Conservation (phyloP, 2,113 vertebrate genomes). For the Raja brachyura region DNA sequence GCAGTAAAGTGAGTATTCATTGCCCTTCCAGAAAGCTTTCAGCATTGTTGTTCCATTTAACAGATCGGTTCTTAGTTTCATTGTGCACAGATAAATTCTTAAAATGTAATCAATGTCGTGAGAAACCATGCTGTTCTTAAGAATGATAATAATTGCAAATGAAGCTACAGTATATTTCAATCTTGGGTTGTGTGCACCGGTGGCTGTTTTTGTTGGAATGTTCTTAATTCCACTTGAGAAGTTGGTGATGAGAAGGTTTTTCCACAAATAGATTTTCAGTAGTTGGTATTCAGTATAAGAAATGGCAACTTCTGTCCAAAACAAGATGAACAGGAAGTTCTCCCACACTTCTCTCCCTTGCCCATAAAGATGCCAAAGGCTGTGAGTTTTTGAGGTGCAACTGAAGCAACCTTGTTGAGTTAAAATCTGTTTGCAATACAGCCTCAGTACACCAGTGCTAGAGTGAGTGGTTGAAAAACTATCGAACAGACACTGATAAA, state of each 20-base stretch:
- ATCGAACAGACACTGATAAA: background rate
- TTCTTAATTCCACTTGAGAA: background rate
- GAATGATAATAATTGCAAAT: background rate
- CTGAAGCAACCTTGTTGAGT: background rate
- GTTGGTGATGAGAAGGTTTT: background rate
- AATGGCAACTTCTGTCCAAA: background rate
- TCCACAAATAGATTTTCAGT: background rate
- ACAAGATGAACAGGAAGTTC: background rate
- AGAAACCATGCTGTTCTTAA: background rate
- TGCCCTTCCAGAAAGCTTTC: background rate
- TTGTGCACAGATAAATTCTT: background rate
- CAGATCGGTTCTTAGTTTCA: constrained; percentile 4
- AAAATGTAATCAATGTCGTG: background rate
- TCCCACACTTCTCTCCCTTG: background rate
- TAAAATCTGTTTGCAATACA: background rate
- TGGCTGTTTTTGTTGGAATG: background rate
- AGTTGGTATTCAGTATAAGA: background rate
- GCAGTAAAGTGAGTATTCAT: constrained; percentile 81
- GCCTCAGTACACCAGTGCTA: background rate
- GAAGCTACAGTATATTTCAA: background rate
- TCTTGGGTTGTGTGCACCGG: background rate
- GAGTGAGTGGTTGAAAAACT: background rate
- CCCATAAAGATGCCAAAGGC: background rate
- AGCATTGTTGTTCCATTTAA: constrained; percentile 39
- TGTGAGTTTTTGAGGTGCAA: background rate